These are phyloP conservation scores for Lutjanus campechanus DNA, from an alignment of 2,797 vertebrate genomes.

Conservation along the genomic window DNA sequence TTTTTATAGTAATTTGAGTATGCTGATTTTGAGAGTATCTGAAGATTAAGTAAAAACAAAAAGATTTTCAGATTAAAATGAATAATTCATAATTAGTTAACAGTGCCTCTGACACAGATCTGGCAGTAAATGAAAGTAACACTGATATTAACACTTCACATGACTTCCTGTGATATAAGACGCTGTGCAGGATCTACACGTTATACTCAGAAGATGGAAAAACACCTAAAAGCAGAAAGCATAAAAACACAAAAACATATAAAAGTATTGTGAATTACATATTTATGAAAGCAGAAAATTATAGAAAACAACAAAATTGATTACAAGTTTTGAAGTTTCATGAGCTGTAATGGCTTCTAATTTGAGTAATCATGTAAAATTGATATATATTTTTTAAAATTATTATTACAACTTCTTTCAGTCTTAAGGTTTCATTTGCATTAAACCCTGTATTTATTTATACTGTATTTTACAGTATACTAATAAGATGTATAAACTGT, in stretches of 20 bases:
- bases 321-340: background rate
- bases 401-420: no score
- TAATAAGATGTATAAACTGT: no score
- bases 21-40: slow-evolving; percentile 20
- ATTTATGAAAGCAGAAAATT: slow-evolving; percentile 1
- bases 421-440: no score
- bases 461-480: no score
- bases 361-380: no score
- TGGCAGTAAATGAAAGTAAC: slow-evolving; percentile 3
- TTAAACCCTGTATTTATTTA: no score
- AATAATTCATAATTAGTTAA: slow-evolving; percentile 26
- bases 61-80: slow-evolving; percentile 29
- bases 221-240: background rate
- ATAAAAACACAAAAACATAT: no score
- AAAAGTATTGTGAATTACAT: background rate
- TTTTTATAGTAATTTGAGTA: slow-evolving; percentile 12
- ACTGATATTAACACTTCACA: background rate
- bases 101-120: background rate
- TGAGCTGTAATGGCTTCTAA: background rate
- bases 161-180: slow-evolving; percentile 7
- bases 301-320: background rate
- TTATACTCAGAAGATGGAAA: no score
- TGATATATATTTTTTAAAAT: no score
- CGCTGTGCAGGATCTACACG: background rate
- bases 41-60: background rate